Base-by-base conservation (phyloP, 2,113 vertebrate species). In the Gadus macrocephalus region DNA sequence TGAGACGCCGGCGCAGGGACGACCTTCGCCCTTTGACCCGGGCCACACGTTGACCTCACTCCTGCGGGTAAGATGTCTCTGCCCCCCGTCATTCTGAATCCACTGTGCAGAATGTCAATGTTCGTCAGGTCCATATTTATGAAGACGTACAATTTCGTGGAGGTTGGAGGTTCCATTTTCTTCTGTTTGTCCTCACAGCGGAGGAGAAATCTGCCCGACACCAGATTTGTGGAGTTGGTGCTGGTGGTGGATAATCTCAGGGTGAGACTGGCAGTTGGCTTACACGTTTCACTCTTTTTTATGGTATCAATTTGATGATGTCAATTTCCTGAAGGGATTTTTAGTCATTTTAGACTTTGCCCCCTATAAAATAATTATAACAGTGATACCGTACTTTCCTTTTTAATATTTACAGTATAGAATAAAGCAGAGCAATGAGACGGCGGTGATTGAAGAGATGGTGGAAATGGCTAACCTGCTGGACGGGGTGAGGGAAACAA, bases 181-280 rank as follows among this genome's bases (percentile, higher is more conserved):
- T 11, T 61, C 8, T 61, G n/a, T 49, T 1, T 31, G 59, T 15
- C 83, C 77, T 61, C 80, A 78, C 88, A 96, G 94, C 90, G 70
- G 74, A 93, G 92, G 77, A 81, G 94, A 70, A 90, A 78, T 66
- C 81, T 95, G 69, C 91, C 94, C 19, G 86, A 89, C 69, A 93
- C 90, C 63, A 92, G 89, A 78, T 96, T 93, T 3, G 85, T 96
- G 35, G 95, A 96, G 83, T 76, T 96, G 79, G 93, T 84, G 6
- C 73, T 95, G 70, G 93, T 96, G 64, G 93, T 92, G 19, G 95
- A 96, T 84, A 82, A 95, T 61, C 76, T 86, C 31, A 93, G 93
- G 89, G 95, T 96, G 85, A 90, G 82, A 49, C 8, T 49, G 42
- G 9, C 42, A 49, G 9, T 49, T 35, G 31, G 31, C 4, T 49